Evolutionary conservation across 2,113 vertebrate genomes (phyloP).

Genomic region (Notothenia coriiceps): DNA sequence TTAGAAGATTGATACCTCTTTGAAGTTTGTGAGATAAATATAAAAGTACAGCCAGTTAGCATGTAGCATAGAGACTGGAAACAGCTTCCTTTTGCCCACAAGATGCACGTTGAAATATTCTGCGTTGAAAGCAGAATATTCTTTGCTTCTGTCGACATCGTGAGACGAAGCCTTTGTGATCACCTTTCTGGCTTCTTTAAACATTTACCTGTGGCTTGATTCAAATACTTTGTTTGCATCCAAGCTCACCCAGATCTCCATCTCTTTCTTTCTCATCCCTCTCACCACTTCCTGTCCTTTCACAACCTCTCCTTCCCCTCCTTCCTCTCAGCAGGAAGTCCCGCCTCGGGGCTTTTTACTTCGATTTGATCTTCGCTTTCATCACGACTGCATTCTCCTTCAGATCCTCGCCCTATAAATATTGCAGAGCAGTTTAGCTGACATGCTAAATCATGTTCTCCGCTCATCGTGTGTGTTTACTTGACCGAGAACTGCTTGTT

Average conservation of each 20-base stretch:
- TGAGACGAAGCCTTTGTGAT: no score
- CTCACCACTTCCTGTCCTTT: slow-evolving; percentile 39
- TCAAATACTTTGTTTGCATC: no score
- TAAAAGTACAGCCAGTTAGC: not conserved
- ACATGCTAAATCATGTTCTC: slow-evolving; percentile 37
- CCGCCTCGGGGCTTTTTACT: slow-evolving; percentile 24
- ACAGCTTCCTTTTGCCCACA: not conserved
- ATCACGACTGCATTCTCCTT: slow-evolving; percentile 38
- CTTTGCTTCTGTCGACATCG: no score
- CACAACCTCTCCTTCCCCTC: not conserved
- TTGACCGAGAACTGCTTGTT: no score
- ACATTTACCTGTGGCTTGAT: no score
- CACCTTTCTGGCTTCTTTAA: no score
- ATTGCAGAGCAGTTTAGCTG: slow-evolving; percentile 31
- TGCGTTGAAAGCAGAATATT: no score
- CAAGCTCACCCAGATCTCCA: not conserved
- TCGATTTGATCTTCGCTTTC: slow-evolving; percentile 54
- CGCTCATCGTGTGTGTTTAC: slow-evolving; percentile 11
- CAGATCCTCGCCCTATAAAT: slow-evolving; percentile 23
- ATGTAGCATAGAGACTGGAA: not conserved
- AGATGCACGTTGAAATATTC: no score
- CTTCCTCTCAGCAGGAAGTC: slow-evolving; percentile 28
- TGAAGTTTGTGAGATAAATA: not conserved
- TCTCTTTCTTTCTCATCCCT: not conserved
- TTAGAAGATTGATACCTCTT: not conserved